Evolutionary conservation across 1,140 invertebrate species (phyloP), one percentile per base, ranked within the genome.

Genomic region (Neodiprion fabricii): DNA sequence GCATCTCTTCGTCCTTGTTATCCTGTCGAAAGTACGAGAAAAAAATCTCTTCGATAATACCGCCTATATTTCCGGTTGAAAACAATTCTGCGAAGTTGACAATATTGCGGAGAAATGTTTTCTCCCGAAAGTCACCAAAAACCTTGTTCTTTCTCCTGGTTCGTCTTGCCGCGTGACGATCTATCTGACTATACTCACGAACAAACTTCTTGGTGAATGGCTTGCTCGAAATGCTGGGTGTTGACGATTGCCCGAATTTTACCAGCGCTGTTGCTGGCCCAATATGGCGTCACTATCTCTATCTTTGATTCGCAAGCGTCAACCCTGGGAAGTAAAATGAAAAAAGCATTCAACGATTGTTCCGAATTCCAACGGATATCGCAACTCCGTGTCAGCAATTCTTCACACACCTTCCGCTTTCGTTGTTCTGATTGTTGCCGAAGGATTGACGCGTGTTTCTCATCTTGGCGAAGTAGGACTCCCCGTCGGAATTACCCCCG

Each of bases 151-250:
- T 21, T n/a, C 1, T 3, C 21, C 61, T 21, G 7, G 21, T 66
- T 66, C 5, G 7, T n/a, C 61, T n/a, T n/a, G 1, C 7, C 61
- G 14, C 61, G 1, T 14, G 61, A 7, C 68, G 4, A n/a, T 28
- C 7, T 28, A 21, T 28, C 28, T 28, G 12, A 72, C 72, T 70
- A 70, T 74, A 90, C 92, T 92, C 88, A 96, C 95, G 94, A 92
- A 91, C 96, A 97, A 75, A 97, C 94, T 92, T 97, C 96, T 86
- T 97, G 96, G 85, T 97, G 96, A 83, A 98, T 97, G 10, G 96
- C 96, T 88, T 98, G 96, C 82, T 97, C 96, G 79, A 98, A 96
- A 85, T 97, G 96, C 87, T 97, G 95, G 3, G 96, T 97, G 85
- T 98, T 98, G 12, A 98, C 96, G 73, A 98, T 95, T 1, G 96